These are phyloP conservation scores for Aplochiton taeniatus DNA, from an alignment of 2,797 vertebrate species.

Conservation along the genomic window DNA sequence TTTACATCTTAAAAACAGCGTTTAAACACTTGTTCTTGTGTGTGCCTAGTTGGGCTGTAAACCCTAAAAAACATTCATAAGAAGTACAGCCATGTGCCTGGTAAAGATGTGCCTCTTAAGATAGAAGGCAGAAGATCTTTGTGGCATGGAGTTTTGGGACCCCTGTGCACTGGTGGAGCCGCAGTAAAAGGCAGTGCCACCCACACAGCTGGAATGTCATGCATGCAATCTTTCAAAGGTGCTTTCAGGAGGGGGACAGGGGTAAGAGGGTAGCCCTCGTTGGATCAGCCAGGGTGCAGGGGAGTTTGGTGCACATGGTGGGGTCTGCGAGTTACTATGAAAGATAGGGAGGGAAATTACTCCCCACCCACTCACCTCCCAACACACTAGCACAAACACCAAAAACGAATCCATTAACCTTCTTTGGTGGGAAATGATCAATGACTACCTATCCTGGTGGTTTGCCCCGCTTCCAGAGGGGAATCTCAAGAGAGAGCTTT, in stretches of 20 bases:
- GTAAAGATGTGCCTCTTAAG: conserved; percentile 28
- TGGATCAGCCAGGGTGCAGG: conserved; percentile 47
- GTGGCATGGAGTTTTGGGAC: conserved; percentile 59
- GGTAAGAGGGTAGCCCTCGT: conserved; percentile 36
- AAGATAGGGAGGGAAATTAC: conserved; percentile 46
- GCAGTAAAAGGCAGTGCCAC: conserved; percentile 82
- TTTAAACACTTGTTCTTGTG: conserved; percentile 5
- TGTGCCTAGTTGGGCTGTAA: conserved; percentile 24
- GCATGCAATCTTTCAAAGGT: conserved; percentile 86
- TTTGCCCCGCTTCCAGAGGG: conserved; percentile 65
- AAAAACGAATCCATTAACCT: conserved; percentile 79
- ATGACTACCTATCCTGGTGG: conserved; percentile 81
- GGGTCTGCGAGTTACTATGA: conserved; percentile 50
- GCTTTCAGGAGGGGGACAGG: conserved; percentile 50
- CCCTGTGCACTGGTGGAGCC: conserved; percentile 75
- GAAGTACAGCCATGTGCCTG: not conserved
- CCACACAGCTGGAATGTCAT: conserved; percentile 91
- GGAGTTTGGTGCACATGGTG: conserved; percentile 55
- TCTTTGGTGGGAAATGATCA: conserved; percentile 81
- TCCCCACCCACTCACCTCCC: conserved; percentile 61
- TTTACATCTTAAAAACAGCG: conserved; percentile 1
- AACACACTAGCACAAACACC: conserved; percentile 23
- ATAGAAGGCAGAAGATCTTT: conserved; percentile 45
- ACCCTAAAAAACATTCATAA: not conserved
- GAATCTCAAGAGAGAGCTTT: conserved; percentile 50